phyloP scores from a whole-genome alignment of 2,797 vertebrate genomes.

The Sebastes itinus region DNA sequence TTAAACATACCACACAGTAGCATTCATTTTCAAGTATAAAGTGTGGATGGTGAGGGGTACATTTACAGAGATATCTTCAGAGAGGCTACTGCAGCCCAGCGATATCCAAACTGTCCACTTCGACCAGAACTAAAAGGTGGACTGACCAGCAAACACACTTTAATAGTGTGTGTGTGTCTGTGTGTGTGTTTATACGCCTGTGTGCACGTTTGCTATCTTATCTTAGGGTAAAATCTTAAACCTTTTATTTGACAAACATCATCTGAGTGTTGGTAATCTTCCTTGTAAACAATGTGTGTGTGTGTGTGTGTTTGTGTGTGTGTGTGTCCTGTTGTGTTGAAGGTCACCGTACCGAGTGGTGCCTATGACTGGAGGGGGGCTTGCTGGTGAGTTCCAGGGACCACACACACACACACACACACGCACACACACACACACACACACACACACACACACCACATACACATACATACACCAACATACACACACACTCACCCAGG shows the following conservation, averaged over 20 bases:
- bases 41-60: no score
- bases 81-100: background rate
- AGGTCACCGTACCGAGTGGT: constrained; percentile 92
- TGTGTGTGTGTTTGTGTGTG: background rate
- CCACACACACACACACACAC: background rate
- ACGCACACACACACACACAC: background rate
- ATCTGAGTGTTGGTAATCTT: background rate
- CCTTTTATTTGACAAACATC: constrained; percentile 17
- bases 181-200: background rate
- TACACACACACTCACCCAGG: background rate
- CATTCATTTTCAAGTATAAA: background rate
- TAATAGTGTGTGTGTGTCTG: background rate
- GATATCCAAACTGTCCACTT: background rate
- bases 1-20: background rate
- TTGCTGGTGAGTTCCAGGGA: constrained; percentile 82
- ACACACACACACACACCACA: background rate
- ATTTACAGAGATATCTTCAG: background rate
- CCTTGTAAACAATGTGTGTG: background rate
- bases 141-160: background rate
- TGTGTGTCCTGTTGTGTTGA: constrained; percentile 59
- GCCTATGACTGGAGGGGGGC: constrained; percentile 83
- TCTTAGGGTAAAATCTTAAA: constrained; percentile 9
- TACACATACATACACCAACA: background rate
- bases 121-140: background rate
- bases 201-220: constrained; percentile 2